Base-by-base conservation (phyloP, 2,888 invertebrate species). In the Beris chalybata region DNA sequence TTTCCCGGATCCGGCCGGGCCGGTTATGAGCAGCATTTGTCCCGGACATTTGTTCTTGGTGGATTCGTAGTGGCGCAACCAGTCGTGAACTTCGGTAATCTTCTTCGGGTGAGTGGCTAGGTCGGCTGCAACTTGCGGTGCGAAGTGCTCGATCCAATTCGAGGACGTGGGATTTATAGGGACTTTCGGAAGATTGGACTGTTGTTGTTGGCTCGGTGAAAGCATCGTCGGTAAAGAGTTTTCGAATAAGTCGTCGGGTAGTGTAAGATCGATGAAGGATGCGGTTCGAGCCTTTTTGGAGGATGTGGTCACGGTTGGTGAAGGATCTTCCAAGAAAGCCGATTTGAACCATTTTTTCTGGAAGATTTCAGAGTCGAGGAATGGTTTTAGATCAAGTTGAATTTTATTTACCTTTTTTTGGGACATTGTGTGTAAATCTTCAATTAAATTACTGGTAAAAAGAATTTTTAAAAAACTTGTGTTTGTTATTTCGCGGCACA, bases 1-100 rank as follows among this genome's bases (percentile, higher is more conserved):
- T 82, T 95, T 95, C 0, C 93, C 94, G 75, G 87, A 86, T 0
- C 95, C 95, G 0, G 93, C 86, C 29, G 95, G 92, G 0, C 95
- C 95, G 6, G 89, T 89, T 29, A 95, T 72, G 4, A 95, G 77
- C 47, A 94, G 80, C 70, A 91, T 85, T 61, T 84, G 81, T 70
- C 82, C 79, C 0, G 81, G 78, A 38, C 73, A 74, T 47, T 75
- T 76, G 3, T 56, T 72, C 1, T 70, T 71, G 61, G 73, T 65
- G 0, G 67, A 66, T 5, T 74, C 71, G 58, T 76, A 77, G 65
- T 76, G 74, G 6, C 67, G 69, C 4, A 92, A 72, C 92, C 92
- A 92, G 31, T 83, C 81, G 72, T 88, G 85, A 45, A 92, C 82
- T 79, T 92, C 92, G 73, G 84, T 83, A 4, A 91, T 78, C 79